phyloP scores from a whole-genome alignment of 2,888 invertebrate genomes.

The Syrista parreyssii region DNA sequence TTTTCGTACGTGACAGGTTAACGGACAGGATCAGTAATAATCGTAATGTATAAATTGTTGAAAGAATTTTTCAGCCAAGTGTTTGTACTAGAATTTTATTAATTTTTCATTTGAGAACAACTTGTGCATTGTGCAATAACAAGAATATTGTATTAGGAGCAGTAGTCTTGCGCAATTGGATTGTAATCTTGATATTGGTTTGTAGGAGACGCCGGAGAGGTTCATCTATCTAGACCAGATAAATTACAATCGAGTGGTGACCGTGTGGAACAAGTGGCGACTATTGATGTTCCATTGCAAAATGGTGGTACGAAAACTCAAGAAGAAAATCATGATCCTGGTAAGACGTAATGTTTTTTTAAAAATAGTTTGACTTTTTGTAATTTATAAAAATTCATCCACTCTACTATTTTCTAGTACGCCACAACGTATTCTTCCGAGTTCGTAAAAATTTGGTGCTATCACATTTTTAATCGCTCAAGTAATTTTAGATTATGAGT shows the following conservation, averaged over 20 bases:
- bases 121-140: background rate
- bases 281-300: slow-evolving; percentile 61
- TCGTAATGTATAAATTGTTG: background rate
- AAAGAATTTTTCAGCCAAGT: background rate
- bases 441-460: background rate
- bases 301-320: slow-evolving; percentile 64
- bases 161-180: background rate
- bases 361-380: background rate
- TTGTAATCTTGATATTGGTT: background rate
- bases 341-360: slow-evolving; percentile 40
- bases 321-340: slow-evolving; percentile 61
- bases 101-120: background rate
- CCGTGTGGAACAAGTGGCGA: slow-evolving; percentile 59
- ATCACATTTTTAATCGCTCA: background rate
- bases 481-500: slow-evolving; percentile 54
- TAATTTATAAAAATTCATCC: background rate
- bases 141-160: background rate
- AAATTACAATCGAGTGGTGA: slow-evolving; percentile 61
- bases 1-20: background rate
- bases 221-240: slow-evolving; percentile 69
- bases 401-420: background rate
- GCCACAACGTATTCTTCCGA: background rate
- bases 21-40: background rate
- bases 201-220: slow-evolving; percentile 53
- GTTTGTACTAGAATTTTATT: background rate